Evolutionary conservation across 2,113 vertebrate genomes (phyloP), one percentile per base, ranked within the genome.

Genomic region (Poeciliopsis turrubarensis): DNA sequence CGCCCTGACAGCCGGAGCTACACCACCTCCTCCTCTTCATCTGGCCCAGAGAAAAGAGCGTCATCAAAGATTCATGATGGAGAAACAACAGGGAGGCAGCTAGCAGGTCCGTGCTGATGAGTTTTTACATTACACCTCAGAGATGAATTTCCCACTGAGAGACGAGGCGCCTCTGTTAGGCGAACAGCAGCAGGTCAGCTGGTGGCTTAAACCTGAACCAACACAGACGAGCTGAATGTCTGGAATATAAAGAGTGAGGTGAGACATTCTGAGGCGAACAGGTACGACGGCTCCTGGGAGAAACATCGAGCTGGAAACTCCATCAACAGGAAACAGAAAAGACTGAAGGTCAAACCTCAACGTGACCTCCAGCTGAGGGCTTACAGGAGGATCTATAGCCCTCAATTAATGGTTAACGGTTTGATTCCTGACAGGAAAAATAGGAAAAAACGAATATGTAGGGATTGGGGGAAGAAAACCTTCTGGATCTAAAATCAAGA

Each of bases 121-220:
- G 65, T 72, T 86, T 47, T 66, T 44, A 78, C 26, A 75, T 86
- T 57, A 88, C 71, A 75, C 34, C 73, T 5, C 15, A 54, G 68
- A 66, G 65, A 75, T 80, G 34, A 86, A 91, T 83, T 81, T 88
- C 72, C 79, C 85, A 85, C 41, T 11, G 30, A 79, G 26, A 9
- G 25, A 70, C 25, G 17, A 64, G 60, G 74, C 9, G 68, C 31
- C 61, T 70, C 61, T 22, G 66, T 86, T 69, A 78, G 62, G 54
- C 69, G 12, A 44, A 17, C 17, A 3, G 1, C 11, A 67, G 62
- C 67, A 61, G 41, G 7, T 54, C 32, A 34, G 9, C 13, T 41
- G 67, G 65, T 44, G 29, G 70, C 73, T 64, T 25, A 75, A 26
- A 17, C 17, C 44, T 19, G 44, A 57, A 57, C 25, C 25, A 57